Percentiles rank a stretch among this genome's conserved stretches.
Conservation (phyloP, 1,140 invertebrate species). For the Lethrus apterus region DNA sequence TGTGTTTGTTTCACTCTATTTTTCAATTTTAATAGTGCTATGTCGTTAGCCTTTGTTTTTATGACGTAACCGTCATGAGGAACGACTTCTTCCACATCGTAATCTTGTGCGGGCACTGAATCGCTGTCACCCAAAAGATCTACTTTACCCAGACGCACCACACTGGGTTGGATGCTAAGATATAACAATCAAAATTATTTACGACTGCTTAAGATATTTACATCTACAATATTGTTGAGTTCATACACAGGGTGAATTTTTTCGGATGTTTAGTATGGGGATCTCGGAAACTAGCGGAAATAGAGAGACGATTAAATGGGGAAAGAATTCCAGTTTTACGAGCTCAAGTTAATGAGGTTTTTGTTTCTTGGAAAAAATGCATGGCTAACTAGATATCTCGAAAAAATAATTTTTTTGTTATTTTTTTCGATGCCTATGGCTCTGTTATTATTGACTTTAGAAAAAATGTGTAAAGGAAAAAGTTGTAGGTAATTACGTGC, state of each 20-base stretch:
- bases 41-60: slow-evolving; percentile 34
- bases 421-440: too few species aligned
- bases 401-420: too few species aligned
- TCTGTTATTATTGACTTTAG: too few species aligned
- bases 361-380: too few species aligned
- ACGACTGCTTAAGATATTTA: not conserved
- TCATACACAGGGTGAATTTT: not conserved
- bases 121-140: not conserved
- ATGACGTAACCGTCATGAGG: not conserved
- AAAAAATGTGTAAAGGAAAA: too few species aligned
- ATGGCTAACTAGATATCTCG: too few species aligned
- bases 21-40: slow-evolving; percentile 36
- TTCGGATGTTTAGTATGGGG: slow-evolving; percentile 15
- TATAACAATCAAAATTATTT: not conserved
- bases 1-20: slow-evolving; percentile 21
- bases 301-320: not conserved
- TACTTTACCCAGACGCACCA: not conserved
- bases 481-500: too few species aligned
- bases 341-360: too few species aligned
- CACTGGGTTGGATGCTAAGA: not conserved
- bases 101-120: not conserved
- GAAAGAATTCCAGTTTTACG: too few species aligned
- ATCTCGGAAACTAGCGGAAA: slow-evolving; percentile 11
- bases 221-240: too few species aligned
- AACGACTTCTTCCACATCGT: not conserved